A percentile compares a stretch with the other conserved stretches of the same genome.
These are phyloP conservation scores for Smittia sp. DNA, from an alignment of 2,888 invertebrate genomes.

Conservation along the genomic window DNA sequence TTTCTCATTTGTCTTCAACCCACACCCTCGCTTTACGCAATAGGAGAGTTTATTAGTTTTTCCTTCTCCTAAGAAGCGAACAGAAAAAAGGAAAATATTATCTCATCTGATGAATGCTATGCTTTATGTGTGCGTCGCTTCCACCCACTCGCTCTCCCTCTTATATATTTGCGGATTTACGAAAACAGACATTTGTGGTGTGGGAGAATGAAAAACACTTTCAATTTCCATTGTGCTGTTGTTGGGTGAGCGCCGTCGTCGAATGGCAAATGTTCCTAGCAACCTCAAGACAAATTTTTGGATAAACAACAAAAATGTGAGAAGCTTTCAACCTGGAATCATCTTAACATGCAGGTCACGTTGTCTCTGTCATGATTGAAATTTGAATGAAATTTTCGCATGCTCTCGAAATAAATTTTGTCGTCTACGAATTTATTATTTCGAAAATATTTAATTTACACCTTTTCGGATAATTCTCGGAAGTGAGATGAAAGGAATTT, in stretches of 20 bases:
- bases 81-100: slow-evolving; percentile 33
- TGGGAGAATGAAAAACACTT: slow-evolving; percentile 36
- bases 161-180: slow-evolving; percentile 4
- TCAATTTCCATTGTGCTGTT: slow-evolving; percentile 36
- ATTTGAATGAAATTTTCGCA: slow-evolving; percentile 30
- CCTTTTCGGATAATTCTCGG: background rate
- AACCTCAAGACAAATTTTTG: slow-evolving; percentile 40
- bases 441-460: slow-evolving; percentile 2
- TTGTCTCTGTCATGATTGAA: slow-evolving; percentile 31
- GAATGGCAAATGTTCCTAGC: slow-evolving; percentile 18
- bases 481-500: too few relatives aligned
- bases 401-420: background rate
- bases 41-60: slow-evolving; percentile 32
- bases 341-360: background rate
- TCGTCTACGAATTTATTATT: slow-evolving; percentile 7
- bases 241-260: background rate
- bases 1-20: slow-evolving; percentile 25
- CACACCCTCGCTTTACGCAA: background rate
- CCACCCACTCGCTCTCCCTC: background rate
- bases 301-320: slow-evolving; percentile 27
- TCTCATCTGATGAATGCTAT: slow-evolving; percentile 37
- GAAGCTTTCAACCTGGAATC: background rate
- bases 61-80: background rate
- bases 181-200: background rate
- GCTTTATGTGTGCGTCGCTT: background rate